phyloP scores from a whole-genome alignment of 2,113 vertebrate genomes.

The Syrmaticus mikado region DNA sequence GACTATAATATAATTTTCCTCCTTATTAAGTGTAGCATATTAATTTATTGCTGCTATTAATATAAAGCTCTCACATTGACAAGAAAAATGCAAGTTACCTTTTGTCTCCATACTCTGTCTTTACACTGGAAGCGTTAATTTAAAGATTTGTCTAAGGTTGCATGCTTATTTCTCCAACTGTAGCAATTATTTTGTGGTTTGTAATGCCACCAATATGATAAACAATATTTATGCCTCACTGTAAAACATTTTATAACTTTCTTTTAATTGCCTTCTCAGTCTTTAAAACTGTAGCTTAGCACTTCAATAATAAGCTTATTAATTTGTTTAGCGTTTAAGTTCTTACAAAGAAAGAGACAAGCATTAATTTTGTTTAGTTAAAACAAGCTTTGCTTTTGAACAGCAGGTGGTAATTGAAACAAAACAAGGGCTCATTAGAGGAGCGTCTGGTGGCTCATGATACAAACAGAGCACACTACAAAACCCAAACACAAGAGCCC shows the following conservation, averaged over 20 bases:
- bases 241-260: conserved; percentile 86
- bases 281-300: conserved; percentile 88
- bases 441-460: conserved; percentile 99
- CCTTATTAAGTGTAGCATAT: conserved; percentile 30
- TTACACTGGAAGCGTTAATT: conserved; percentile 77
- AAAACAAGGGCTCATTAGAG: conserved; percentile 99
- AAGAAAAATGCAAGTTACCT: conserved; percentile 60
- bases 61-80: conserved; percentile 46
- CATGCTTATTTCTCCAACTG: conserved; percentile 75
- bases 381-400: conserved; percentile 95
- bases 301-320: conserved; percentile 89
- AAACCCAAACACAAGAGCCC: conserved; percentile 98
- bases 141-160: conserved; percentile 74
- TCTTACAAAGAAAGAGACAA: conserved; percentile 87
- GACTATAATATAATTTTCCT: conserved; percentile 48
- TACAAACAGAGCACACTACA: conserved; percentile 96
- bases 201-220: conserved; percentile 84
- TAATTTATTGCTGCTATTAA: conserved; percentile 61
- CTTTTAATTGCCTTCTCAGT: conserved; percentile 89
- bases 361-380: conserved; percentile 92
- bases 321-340: conserved; percentile 90
- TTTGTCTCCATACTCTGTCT: conserved; percentile 40
- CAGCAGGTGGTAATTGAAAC: conserved; percentile 99
- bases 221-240: conserved; percentile 85
- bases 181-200: conserved; percentile 83